Base-by-base conservation (phyloP, 2,888 invertebrate genomes). In the Atrina japonica region DNA sequence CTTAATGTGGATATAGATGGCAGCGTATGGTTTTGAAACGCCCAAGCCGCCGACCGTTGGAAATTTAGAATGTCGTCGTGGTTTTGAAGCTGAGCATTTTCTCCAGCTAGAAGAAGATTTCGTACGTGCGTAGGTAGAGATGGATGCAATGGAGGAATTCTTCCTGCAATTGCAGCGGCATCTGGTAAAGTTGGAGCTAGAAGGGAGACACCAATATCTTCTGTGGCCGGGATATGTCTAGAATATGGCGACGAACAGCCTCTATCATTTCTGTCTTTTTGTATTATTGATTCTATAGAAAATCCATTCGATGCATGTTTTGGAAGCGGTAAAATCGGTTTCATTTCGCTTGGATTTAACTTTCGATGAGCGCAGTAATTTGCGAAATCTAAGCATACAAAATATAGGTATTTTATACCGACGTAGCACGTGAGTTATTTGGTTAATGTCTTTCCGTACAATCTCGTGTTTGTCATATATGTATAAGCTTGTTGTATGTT, bases 201-300 rank as follows among this genome's bases (percentile, higher is more conserved):
- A 5, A 61, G n/a, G 25, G 25, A 14, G 14, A 27, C 29, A n/a
- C 29, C 53, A 14, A 29, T 27, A 23, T 53, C 25, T n/a, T 35
- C 21, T 14, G 35, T 7, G 21, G 21, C 2, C 1, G 6, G 30
- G 40, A 11, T 29, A n/a, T 11, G 35, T 5, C 35, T 11, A 7
- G 6, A 7, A 7, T 5, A 9, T 43, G 43, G n/a, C 11, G 60
- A 35, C 21, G 60, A 47, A 49, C 60, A 45, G 7, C 47, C 41
- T 16, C 30, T 23, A 41, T 50, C 41, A 18, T 35, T 63, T 49
- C 35, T 50, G 35, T 63, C 59, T 23, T 55, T 52, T 25, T 61
- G 45, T 45, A 72, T 72, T n/a, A 72, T 40, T 52, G 71, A 63
- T 43, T 72, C 71, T n/a, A 72, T 72, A 29, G 66, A 67, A 58